These are phyloP conservation scores for Stictonetta naevosa DNA, from an alignment of 2,113 vertebrate genomes.

Conservation along the genomic window DNA sequence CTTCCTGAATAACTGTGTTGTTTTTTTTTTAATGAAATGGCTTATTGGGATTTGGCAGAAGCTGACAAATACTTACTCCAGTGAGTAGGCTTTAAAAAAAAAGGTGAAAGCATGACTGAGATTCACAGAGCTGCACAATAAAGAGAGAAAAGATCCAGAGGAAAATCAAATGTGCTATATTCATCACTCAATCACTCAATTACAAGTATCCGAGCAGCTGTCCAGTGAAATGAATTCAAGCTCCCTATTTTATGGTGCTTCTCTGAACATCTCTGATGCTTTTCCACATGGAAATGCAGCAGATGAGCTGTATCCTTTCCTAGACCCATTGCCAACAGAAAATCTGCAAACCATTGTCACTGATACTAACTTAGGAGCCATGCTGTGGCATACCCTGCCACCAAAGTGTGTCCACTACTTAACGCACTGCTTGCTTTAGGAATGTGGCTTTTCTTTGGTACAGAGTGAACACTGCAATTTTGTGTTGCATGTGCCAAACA, in stretches of 20 bases:
- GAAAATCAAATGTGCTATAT: background rate
- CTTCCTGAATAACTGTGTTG: background rate
- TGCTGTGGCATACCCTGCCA: background rate
- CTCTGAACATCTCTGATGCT: background rate
- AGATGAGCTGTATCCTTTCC: background rate
- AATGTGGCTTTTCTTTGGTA: conserved; percentile 15
- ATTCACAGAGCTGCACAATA: background rate
- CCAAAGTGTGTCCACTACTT: conserved; percentile 11
- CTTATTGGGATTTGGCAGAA: conserved; percentile 38
- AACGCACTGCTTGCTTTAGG: conserved; percentile 6
- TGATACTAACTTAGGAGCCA: conserved; percentile 1
- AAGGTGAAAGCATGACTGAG: background rate
- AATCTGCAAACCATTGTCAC: conserved; percentile 18
- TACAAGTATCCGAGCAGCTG: background rate
- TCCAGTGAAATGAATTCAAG: background rate
- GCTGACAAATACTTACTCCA: background rate
- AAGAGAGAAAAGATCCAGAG: background rate
- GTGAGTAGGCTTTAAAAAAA: background rate
- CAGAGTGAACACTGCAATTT: background rate
- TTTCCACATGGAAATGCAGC: background rate
- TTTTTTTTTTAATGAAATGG: conserved; percentile 15
- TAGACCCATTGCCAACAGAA: background rate
- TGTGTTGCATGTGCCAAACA: conserved; percentile 39
- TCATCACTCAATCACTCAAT: background rate
- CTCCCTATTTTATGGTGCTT: background rate